Conservation (phyloP, 2,113 vertebrate genomes). For the Rhynchopsitta pachyrhyncha region DNA sequence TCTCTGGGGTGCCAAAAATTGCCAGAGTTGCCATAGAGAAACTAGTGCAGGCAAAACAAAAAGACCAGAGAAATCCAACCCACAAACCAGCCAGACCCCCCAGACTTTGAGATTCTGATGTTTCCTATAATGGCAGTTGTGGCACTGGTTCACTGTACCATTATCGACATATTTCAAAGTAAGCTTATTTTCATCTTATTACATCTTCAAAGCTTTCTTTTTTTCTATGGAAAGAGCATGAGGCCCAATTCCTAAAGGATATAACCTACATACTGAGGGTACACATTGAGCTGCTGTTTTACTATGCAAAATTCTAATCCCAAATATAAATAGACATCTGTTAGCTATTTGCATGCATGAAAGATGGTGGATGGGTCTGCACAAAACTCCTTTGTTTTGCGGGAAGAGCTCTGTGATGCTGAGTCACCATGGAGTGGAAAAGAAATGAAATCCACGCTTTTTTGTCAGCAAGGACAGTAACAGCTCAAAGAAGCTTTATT, state of each 20-base stretch:
- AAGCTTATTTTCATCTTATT: slow-evolving; percentile 8
- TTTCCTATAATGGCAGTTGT: background rate
- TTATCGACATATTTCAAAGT: slow-evolving; percentile 9
- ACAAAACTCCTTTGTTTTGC: background rate
- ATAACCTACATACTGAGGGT: background rate
- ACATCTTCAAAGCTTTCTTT: background rate
- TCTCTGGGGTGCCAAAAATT: background rate
- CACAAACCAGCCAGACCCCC: background rate
- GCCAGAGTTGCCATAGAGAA: background rate
- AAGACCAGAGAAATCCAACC: background rate
- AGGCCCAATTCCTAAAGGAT: background rate
- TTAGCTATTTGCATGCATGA: background rate
- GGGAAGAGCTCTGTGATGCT: background rate
- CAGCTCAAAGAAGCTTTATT: background rate
- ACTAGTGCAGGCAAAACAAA: background rate
- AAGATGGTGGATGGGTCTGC: background rate
- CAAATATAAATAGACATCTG: slow-evolving; percentile 23
- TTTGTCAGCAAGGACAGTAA: background rate
- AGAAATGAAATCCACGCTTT: background rate
- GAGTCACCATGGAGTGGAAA: background rate
- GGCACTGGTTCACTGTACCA: background rate
- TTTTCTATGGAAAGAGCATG: background rate
- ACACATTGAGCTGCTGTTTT: background rate
- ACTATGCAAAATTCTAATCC: slow-evolving; percentile 19
- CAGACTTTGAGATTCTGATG: background rate